A percentile compares a stretch with the other conserved stretches of the same genome.
phyloP scores from a whole-genome alignment of 1,140 invertebrate genomes.

The Eumaeus atala region DNA sequence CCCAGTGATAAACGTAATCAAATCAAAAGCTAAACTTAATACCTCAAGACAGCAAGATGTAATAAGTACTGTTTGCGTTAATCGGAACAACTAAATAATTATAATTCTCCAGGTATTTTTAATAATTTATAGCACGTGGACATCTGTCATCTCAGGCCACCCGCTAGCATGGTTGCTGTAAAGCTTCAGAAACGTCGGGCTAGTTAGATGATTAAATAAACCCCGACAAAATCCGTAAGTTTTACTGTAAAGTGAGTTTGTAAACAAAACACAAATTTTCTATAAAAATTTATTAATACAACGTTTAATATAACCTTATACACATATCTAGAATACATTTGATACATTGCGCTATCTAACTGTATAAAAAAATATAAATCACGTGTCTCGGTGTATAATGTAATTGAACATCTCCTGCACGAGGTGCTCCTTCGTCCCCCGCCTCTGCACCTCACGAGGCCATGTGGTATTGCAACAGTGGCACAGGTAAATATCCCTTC shows the following conservation, averaged over 20 bases:
- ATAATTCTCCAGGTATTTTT: no score
- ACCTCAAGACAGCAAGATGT: no score
- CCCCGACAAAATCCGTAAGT: background rate
- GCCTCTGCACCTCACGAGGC: no score
- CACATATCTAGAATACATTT: background rate
- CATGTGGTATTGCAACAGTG: no score
- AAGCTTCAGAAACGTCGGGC: background rate
- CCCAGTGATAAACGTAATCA: no score
- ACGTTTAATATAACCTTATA: background rate
- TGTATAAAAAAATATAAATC: constrained; percentile 11
- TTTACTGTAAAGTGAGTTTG: background rate
- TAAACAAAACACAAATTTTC: background rate
- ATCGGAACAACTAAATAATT: no score
- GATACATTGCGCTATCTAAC: constrained; percentile 5
- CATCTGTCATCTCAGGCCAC: no score
- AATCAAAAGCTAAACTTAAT: no score
- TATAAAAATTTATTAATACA: constrained; percentile 6
- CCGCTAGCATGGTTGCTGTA: background rate
- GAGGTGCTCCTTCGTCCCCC: background rate
- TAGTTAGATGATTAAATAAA: no score
- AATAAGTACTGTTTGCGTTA: no score
- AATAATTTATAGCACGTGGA: no score
- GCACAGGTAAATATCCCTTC: no score
- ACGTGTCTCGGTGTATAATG: background rate
- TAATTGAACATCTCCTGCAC: background rate